Conservation (phyloP, 1,140 invertebrate genomes). For the Drosophila baimaii region DNA sequence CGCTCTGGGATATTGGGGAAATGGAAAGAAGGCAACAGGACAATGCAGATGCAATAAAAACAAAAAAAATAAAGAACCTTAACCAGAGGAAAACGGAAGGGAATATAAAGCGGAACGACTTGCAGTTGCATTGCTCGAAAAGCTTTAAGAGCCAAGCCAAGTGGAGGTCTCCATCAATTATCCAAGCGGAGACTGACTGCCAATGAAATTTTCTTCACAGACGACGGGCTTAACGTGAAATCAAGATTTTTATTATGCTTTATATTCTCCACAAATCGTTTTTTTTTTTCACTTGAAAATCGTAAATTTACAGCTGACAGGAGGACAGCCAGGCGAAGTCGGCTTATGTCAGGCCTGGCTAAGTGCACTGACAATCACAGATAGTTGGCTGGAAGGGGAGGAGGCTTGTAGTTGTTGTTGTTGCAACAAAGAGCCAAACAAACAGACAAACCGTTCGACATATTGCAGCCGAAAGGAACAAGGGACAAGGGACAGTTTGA, state of each 20-base stretch:
- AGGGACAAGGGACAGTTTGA: conserved; percentile 32
- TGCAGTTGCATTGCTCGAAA: conserved; percentile 21
- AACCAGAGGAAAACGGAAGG: not conserved
- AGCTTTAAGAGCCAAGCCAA: conserved; percentile 28
- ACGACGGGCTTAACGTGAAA: conserved; percentile 27
- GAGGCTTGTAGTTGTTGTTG: conserved; percentile 15
- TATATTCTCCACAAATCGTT: not conserved
- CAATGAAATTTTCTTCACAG: conserved; percentile 37
- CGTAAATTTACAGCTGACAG: conserved; percentile 63
- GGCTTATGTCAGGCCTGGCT: conserved; percentile 58
- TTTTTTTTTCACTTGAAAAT: conserved; percentile 14
- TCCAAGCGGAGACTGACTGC: conserved; percentile 22
- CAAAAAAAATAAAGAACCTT: conserved; percentile 4
- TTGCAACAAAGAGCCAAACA: conserved; percentile 48
- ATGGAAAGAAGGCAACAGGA: conserved; percentile 6
- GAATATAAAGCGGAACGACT: conserved; percentile 27
- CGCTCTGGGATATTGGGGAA: not conserved
- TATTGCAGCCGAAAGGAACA: conserved; percentile 32
- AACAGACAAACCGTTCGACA: conserved; percentile 42
- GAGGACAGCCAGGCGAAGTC: conserved; percentile 26
- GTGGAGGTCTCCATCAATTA: conserved; percentile 34
- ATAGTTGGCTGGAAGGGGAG: conserved; percentile 23
- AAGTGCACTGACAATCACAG: conserved; percentile 76
- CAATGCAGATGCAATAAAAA: conserved; percentile 32
- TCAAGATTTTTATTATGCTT: conserved; percentile 48